These are phyloP conservation scores for Doris montereyensis DNA, from an alignment of 2,888 invertebrate species.

Conservation along the genomic window DNA sequence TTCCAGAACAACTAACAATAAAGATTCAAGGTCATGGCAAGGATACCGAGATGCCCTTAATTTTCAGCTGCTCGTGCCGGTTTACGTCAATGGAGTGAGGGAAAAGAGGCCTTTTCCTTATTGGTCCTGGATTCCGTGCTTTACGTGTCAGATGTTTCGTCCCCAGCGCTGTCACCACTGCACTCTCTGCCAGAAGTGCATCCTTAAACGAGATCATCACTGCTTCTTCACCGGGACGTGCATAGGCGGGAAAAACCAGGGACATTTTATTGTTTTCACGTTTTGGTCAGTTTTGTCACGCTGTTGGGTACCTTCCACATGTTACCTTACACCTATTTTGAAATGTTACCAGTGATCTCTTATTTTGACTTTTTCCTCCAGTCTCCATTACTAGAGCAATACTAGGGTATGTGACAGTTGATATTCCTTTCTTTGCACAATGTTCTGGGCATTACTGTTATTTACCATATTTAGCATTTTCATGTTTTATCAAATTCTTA, in stretches of 20 bases:
- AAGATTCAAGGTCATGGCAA: too few relatives aligned
- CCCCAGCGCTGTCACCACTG: constrained; percentile 70
- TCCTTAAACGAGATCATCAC: constrained; percentile 70
- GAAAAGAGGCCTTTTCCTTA: constrained; percentile 59
- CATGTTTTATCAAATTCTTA: constrained; percentile 51
- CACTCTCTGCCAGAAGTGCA: constrained; percentile 59
- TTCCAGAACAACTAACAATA: too few relatives aligned
- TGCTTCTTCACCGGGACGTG: constrained; percentile 67
- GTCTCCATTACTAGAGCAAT: constrained; percentile 50
- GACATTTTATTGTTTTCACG: constrained; percentile 65
- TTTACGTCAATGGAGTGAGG: too few relatives aligned
- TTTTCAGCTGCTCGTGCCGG: too few relatives aligned
- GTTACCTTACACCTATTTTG: too few relatives aligned
- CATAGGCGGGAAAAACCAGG: constrained; percentile 64
- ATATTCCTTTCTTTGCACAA: constrained; percentile 47
- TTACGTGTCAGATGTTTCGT: constrained; percentile 56
- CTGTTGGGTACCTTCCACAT: too few relatives aligned
- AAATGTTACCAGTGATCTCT: too few relatives aligned
- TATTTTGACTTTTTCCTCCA: too few relatives aligned
- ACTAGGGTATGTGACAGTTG: constrained; percentile 48
- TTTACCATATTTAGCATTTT: constrained; percentile 51
- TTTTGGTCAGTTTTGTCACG: constrained; percentile 64
- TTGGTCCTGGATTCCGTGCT: constrained; percentile 68
- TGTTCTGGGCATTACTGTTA: constrained; percentile 55
- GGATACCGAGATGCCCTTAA: too few relatives aligned